Evolutionary conservation across 1,140 invertebrate genomes (phyloP).

Genomic region (Sinonovacula constricta): DNA sequence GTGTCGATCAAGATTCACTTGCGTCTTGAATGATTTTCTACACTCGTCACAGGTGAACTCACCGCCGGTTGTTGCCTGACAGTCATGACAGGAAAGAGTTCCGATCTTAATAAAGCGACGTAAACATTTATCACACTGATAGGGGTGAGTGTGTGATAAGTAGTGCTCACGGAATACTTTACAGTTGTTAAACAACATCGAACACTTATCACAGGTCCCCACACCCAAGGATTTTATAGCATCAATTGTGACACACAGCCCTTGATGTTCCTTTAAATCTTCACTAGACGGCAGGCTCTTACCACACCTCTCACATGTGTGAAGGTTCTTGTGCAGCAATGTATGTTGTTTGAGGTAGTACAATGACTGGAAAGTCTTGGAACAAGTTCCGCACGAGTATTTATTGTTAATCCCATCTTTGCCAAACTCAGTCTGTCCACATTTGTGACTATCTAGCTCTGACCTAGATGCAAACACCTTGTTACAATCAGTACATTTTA

Average conservation of each 20-base stretch:
- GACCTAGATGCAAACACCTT: constrained; percentile 67
- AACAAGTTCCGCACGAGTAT: constrained; percentile 69
- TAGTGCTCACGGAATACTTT: constrained; percentile 74
- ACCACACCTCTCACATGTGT: constrained; percentile 60
- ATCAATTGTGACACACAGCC: constrained; percentile 57
- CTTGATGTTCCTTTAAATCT: constrained; percentile 66
- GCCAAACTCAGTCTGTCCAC: constrained; percentile 49
- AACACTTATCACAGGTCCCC: constrained; percentile 67
- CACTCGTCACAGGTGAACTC: constrained; percentile 33
- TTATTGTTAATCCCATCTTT: constrained; percentile 51
- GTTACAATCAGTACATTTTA: constrained; percentile 67
- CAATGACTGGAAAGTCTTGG: constrained; percentile 69
- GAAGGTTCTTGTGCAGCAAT: constrained; percentile 60
- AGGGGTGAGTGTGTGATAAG: constrained; percentile 76
- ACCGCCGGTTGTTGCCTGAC: constrained; percentile 39
- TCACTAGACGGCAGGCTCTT: constrained; percentile 55
- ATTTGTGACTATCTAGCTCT: constrained; percentile 65
- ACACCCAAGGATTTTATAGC: constrained; percentile 60
- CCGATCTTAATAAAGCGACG: constrained; percentile 71
- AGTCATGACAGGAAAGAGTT: constrained; percentile 71
- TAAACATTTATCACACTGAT: constrained; percentile 76
- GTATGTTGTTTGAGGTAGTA: constrained; percentile 69
- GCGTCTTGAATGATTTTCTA: constrained; percentile 29
- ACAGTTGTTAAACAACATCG: constrained; percentile 61
- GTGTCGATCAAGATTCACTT: constrained; percentile 44